Percentiles rank a stretch among this genome's conserved stretches.
These are phyloP conservation scores for Holacanthella duospinosa DNA, from an alignment of 2,888 invertebrate genomes.

Conservation along the genomic window DNA sequence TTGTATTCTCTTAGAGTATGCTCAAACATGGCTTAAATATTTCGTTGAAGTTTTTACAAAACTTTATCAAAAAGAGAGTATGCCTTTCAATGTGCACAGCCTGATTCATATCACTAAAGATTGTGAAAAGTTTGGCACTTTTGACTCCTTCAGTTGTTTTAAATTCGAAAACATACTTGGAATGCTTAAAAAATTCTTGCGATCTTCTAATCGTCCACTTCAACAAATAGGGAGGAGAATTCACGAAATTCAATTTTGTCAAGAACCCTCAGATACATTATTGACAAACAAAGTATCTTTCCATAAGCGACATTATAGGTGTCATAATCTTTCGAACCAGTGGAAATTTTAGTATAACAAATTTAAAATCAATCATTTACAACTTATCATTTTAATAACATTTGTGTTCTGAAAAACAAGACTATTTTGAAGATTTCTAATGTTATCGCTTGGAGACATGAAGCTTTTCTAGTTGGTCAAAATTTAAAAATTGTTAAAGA, in stretches of 20 bases:
- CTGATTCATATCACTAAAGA: conserved; percentile 41
- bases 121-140: conserved; percentile 38
- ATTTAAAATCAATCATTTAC: too few relatives aligned
- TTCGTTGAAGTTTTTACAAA: conserved; percentile 38
- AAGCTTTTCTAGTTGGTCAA: too few relatives aligned
- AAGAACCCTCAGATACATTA: too few relatives aligned
- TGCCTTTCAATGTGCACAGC: conserved; percentile 41
- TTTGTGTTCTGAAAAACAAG: too few relatives aligned
- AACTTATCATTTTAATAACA: too few relatives aligned
- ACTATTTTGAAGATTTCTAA: too few relatives aligned
- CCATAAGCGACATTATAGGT: too few relatives aligned
- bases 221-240: conserved; percentile 13
- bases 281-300: too few relatives aligned
- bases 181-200: conserved; percentile 21
- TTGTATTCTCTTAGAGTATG: conserved; percentile 23
- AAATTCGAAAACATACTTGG: conserved; percentile 40
- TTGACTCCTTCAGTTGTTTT: conserved; percentile 39
- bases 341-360: too few relatives aligned
- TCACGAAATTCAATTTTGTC: conserved; percentile 5
- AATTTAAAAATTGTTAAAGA: too few relatives aligned
- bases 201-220: conserved; percentile 8
- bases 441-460: too few relatives aligned
- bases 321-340: too few relatives aligned
- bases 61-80: conserved; percentile 39
- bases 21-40: conserved; percentile 26